A percentile compares a stretch with the other conserved stretches of the same genome.
Evolutionary conservation across 2,797 vertebrate species (phyloP).

Genomic region (Cirrhinus mrigala): DNA sequence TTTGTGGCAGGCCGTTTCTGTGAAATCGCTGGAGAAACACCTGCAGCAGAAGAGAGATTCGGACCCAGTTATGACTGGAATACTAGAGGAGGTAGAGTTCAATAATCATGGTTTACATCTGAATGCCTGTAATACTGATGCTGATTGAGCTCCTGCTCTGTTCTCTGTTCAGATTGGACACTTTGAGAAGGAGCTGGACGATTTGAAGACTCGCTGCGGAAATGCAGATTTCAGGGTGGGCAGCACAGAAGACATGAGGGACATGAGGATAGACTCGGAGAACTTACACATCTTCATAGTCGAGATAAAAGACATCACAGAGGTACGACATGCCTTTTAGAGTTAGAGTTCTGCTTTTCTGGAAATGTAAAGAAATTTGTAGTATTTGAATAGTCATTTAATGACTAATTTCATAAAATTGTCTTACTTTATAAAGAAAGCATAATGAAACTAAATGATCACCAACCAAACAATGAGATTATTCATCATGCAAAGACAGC

Average conservation of each 20-base stretch:
- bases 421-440: background rate
- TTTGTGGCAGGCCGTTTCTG: constrained; percentile 67
- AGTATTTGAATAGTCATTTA: background rate
- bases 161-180: constrained; percentile 85
- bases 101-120: background rate
- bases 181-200: constrained; percentile 95
- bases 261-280: constrained; percentile 84
- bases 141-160: background rate
- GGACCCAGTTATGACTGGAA: constrained; percentile 91
- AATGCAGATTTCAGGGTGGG: constrained; percentile 89
- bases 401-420: too few species aligned
- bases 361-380: background rate
- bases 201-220: constrained; percentile 86
- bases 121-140: background rate
- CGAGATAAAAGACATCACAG: constrained; percentile 95
- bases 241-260: constrained; percentile 86
- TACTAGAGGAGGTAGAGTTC: constrained; percentile 89
- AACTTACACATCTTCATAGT: constrained; percentile 87
- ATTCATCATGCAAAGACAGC: background rate
- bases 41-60: constrained; percentile 86
- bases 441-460: background rate
- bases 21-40: constrained; percentile 83
- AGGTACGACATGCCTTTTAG: constrained; percentile 75
- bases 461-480: background rate
- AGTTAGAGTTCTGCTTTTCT: background rate